Evolutionary conservation across 2,113 vertebrate species (phyloP).

Genomic region (Periophthalmus modestus): DNA sequence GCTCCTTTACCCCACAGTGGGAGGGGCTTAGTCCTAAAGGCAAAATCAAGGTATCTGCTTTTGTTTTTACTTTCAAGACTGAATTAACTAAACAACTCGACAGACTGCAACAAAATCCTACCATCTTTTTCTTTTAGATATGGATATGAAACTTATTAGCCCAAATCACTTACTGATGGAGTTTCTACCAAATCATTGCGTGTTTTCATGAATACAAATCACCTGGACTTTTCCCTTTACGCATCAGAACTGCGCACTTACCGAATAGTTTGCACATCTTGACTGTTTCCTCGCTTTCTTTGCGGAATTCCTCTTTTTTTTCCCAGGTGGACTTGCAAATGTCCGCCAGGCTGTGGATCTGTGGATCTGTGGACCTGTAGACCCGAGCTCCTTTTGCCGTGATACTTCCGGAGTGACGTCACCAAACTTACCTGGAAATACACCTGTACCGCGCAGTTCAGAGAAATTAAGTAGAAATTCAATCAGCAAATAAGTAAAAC

Average conservation of each 20-base stretch:
- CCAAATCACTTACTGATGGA: background rate
- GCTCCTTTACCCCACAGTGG: background rate
- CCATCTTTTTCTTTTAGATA: background rate
- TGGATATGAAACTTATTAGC: background rate
- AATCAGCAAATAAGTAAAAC: background rate
- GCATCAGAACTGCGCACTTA: slow-evolving; percentile 35
- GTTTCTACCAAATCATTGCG: background rate
- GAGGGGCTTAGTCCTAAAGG: background rate
- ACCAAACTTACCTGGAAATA: slow-evolving; percentile 47
- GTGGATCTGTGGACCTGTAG: too few species aligned
- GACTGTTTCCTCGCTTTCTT: background rate
- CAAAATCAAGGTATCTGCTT: background rate
- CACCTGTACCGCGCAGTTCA: background rate
- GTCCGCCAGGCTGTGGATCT: background rate
- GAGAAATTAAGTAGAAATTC: background rate
- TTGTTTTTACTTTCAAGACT: background rate
- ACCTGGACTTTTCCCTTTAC: background rate
- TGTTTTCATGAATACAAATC: background rate
- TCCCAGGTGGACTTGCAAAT: background rate
- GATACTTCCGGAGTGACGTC: slow-evolving; percentile 68
- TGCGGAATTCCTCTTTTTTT: background rate
- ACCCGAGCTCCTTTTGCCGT: background rate
- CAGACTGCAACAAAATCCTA: background rate
- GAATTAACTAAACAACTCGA: background rate
- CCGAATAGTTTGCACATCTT: slow-evolving; percentile 63